Evolutionary conservation across 2,113 vertebrate species (phyloP).

Genomic region (Corythornis vintsioides): DNA sequence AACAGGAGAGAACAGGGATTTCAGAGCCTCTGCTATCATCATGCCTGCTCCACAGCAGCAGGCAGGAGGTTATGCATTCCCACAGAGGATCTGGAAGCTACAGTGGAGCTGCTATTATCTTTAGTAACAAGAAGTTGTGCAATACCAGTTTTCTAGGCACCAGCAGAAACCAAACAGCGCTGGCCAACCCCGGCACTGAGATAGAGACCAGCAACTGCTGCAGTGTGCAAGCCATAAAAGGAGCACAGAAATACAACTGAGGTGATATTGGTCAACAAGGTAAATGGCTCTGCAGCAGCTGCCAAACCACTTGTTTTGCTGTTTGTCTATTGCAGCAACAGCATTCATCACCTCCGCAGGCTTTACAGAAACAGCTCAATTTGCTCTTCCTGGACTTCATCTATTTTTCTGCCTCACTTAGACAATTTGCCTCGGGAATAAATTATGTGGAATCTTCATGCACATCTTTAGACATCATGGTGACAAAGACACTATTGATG

Average conservation of each 20-base stretch:
- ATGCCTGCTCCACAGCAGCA: accelerated
- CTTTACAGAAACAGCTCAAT: background rate
- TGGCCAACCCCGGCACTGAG: background rate
- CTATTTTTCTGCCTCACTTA: background rate
- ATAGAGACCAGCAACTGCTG: background rate
- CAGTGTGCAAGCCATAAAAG: background rate
- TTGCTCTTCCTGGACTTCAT: background rate
- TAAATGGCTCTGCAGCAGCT: background rate
- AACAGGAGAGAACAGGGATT: background rate
- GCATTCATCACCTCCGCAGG: background rate
- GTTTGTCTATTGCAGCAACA: background rate
- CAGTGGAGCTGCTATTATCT: background rate
- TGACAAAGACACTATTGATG: background rate
- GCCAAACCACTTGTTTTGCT: background rate
- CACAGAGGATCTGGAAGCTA: background rate
- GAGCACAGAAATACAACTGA: background rate
- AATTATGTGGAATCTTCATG: background rate
- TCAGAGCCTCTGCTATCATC: background rate
- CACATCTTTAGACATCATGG: background rate
- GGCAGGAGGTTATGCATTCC: no score
- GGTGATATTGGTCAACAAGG: background rate
- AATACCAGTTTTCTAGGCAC: background rate
- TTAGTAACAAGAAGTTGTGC: background rate
- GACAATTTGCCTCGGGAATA: background rate
- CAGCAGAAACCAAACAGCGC: background rate